These are phyloP conservation scores for Microcaecilia unicolor DNA, from an alignment of 2,797 vertebrate species.

Conservation along the genomic window DNA sequence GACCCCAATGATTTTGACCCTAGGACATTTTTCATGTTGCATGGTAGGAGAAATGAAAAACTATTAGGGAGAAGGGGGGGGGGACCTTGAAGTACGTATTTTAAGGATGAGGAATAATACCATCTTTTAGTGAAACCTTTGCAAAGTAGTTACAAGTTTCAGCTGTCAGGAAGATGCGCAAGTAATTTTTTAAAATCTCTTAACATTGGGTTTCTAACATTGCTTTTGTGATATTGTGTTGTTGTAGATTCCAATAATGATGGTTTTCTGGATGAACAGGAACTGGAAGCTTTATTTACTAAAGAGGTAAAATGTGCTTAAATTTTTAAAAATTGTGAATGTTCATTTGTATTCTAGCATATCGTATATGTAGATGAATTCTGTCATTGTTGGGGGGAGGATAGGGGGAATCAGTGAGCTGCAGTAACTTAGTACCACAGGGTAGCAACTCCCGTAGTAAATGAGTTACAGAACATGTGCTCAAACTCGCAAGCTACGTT, in stretches of 20 bases:
- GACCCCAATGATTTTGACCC: slow-evolving; percentile 94
- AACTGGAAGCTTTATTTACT: slow-evolving; percentile 92
- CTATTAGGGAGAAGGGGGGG: neutral
- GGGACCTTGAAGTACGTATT: neutral
- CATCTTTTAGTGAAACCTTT: neutral
- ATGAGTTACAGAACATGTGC: too few relatives aligned
- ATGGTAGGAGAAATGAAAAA: slow-evolving; percentile 62
- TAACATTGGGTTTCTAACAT: neutral
- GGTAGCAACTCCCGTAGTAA: too few relatives aligned
- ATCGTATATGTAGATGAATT: too few relatives aligned
- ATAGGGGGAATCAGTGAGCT: too few relatives aligned
- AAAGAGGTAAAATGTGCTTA: slow-evolving; percentile 76
- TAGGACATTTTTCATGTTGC: slow-evolving; percentile 95
- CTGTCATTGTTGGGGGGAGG: too few relatives aligned
- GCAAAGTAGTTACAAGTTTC: neutral
- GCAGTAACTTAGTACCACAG: too few relatives aligned
- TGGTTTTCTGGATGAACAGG: slow-evolving; percentile 93
- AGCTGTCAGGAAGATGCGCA: neutral
- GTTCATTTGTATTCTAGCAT: too few relatives aligned
- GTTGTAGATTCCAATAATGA: slow-evolving; percentile 84
- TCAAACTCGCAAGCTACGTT: too few relatives aligned
- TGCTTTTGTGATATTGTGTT: slow-evolving; percentile 2
- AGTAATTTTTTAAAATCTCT: neutral
- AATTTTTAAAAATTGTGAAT: neutral
- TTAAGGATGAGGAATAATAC: neutral